Conservation (phyloP, 2,113 vertebrate genomes). For the Brachypteracias leptosomus region DNA sequence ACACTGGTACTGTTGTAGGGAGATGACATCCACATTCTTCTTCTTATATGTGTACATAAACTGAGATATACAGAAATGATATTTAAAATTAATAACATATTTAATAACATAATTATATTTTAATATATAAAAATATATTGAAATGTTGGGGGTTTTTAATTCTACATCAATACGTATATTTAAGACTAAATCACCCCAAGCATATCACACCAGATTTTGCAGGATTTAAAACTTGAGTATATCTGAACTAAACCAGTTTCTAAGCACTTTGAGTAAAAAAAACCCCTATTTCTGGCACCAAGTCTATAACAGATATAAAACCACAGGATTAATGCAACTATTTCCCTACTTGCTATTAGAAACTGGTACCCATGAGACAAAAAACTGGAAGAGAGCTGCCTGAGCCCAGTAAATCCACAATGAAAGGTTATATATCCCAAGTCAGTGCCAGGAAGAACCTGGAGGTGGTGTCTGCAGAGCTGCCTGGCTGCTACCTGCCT, state of each 20-base stretch:
- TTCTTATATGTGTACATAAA: fast-evolving
- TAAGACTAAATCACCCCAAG: background rate
- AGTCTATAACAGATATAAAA: background rate
- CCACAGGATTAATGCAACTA: background rate
- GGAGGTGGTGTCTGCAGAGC: background rate
- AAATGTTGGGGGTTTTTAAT: no score
- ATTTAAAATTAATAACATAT: no score
- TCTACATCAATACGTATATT: background rate
- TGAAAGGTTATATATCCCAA: background rate
- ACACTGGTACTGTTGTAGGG: background rate
- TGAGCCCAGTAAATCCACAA: background rate
- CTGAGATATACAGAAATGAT: background rate
- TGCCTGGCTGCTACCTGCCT: slow-evolving; percentile 73
- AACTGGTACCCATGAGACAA: background rate
- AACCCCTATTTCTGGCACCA: background rate
- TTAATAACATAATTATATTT: no score
- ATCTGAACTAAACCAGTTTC: background rate
- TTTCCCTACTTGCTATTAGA: background rate
- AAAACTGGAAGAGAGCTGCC: background rate
- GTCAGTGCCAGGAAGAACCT: background rate
- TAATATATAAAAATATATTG: no score
- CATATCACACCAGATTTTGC: background rate
- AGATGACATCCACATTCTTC: background rate
- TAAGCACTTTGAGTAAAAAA: background rate
- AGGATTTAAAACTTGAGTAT: background rate